phyloP scores from a whole-genome alignment of 2,113 vertebrate species.

The Pantherophis guttatus region DNA sequence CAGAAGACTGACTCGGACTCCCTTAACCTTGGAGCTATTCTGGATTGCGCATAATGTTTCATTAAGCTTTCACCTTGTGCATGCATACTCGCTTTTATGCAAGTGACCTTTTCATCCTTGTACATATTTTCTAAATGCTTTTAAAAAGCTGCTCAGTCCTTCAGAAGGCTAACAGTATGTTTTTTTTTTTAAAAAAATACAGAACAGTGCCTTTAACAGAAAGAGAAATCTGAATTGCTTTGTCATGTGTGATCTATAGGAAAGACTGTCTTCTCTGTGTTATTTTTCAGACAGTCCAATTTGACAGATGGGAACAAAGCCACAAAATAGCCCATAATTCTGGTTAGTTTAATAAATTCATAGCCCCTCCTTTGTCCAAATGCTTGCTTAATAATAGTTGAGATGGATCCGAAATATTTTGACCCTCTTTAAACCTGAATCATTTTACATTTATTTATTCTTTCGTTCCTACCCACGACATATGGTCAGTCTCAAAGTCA shows the following conservation, averaged over 20 bases:
- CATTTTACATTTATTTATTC: slow-evolving; percentile 26
- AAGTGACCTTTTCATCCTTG: slow-evolving; percentile 74
- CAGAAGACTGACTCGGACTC: slow-evolving; percentile 90
- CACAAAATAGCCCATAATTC: slow-evolving; percentile 60
- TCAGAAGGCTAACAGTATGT: slow-evolving; percentile 71
- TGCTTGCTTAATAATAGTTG: slow-evolving; percentile 56
- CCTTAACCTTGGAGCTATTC: slow-evolving; percentile 91
- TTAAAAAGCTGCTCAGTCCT: slow-evolving; percentile 75
- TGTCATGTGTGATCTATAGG: slow-evolving; percentile 70
- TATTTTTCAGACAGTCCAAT: slow-evolving; percentile 64
- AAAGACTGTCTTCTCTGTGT: slow-evolving; percentile 64
- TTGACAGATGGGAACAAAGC: slow-evolving; percentile 75
- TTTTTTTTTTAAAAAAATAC: slow-evolving; percentile 57
- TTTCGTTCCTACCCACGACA: neutral
- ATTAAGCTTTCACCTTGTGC: slow-evolving; percentile 82
- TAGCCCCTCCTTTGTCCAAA: slow-evolving; percentile 60
- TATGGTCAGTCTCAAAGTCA: slow-evolving; percentile 15
- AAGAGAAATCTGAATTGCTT: slow-evolving; percentile 52
- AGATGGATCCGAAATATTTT: slow-evolving; percentile 37
- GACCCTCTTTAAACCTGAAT: slow-evolving; percentile 31
- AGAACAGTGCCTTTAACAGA: slow-evolving; percentile 67
- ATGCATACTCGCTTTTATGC: slow-evolving; percentile 71
- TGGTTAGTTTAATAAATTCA: slow-evolving; percentile 59
- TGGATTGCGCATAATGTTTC: slow-evolving; percentile 77
- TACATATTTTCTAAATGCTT: slow-evolving; percentile 75